Conservation (phyloP, 1,140 invertebrate genomes). For the Proctacanthus coquilletti region DNA sequence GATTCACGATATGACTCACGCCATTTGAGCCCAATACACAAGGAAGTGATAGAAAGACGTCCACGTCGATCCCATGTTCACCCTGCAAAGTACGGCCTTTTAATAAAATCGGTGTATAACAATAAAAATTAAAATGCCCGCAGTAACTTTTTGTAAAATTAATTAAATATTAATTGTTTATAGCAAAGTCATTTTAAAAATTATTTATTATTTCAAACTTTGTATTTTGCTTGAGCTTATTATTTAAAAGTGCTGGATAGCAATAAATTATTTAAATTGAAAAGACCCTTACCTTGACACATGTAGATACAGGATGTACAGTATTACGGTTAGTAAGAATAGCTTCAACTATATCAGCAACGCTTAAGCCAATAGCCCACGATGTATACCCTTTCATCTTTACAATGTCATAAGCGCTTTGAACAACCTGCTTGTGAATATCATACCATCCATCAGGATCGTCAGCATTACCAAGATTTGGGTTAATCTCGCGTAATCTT, state of each 20-base stretch:
- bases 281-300: conserved; percentile 45
- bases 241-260: too few species aligned
- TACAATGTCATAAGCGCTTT: conserved; percentile 72
- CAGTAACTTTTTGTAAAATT: too few species aligned
- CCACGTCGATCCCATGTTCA: conserved; percentile 59
- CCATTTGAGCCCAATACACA: conserved; percentile 62
- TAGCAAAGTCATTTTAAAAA: too few species aligned
- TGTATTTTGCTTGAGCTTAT: too few species aligned
- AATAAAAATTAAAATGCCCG: too few species aligned
- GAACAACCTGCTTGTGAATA: conserved; percentile 55
- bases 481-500: conserved; percentile 33
- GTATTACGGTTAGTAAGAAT: conserved; percentile 55
- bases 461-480: conserved; percentile 45
- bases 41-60: conserved; percentile 76
- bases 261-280: too few species aligned
- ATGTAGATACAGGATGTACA: conserved; percentile 62
- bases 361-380: conserved; percentile 71
- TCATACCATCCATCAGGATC: conserved; percentile 58
- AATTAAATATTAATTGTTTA: too few species aligned
- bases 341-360: conserved; percentile 48
- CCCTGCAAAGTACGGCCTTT: conserved; percentile 51
- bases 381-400: conserved; percentile 71
- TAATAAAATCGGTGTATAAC: too few species aligned
- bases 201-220: too few species aligned
- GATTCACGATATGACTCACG: conserved; percentile 57